phyloP scores from a whole-genome alignment of 2,113 vertebrate species.

The Barnardius zonarius region DNA sequence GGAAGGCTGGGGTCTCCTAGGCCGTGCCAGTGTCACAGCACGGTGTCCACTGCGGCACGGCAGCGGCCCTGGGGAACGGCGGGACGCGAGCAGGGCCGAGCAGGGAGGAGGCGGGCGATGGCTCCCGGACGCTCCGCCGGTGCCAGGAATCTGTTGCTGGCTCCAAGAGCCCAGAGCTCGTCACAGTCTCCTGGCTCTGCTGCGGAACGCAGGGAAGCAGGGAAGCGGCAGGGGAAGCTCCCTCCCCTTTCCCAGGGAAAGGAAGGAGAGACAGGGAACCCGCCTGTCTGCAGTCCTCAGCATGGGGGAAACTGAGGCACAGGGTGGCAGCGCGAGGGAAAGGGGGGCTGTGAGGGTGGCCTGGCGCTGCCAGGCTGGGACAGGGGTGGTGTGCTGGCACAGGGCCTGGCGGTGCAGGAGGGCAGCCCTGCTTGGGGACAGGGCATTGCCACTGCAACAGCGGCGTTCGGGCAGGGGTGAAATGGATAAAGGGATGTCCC shows the following conservation, averaged over 20 bases:
- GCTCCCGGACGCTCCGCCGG: neutral
- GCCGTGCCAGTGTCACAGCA: neutral
- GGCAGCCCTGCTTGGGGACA: neutral
- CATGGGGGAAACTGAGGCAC: neutral
- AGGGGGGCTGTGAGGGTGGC: neutral
- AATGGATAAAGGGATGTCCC: neutral
- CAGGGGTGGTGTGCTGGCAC: accelerated
- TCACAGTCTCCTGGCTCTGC: constrained; percentile 59
- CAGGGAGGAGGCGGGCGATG: constrained; percentile 31
- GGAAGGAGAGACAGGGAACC: neutral
- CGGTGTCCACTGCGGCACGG: neutral
- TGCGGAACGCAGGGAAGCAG: neutral
- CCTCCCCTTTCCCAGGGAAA: constrained; percentile 14
- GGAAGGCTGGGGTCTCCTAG: neutral
- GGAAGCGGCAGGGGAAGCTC: constrained; percentile 10
- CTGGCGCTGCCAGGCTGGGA: neutral
- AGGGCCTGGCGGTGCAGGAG: neutral
- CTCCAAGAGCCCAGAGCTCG: constrained; percentile 36
- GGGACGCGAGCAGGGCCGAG: neutral
- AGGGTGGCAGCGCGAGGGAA: neutral
- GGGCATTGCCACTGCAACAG: neutral
- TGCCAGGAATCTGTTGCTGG: constrained; percentile 58
- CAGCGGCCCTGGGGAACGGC: neutral
- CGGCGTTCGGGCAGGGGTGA: accelerated
- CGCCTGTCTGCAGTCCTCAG: accelerated